Evolutionary conservation across 1,140 invertebrate genomes (phyloP), one percentile per base, ranked within the genome.

Genomic region (Hylaeus anthracinus): DNA sequence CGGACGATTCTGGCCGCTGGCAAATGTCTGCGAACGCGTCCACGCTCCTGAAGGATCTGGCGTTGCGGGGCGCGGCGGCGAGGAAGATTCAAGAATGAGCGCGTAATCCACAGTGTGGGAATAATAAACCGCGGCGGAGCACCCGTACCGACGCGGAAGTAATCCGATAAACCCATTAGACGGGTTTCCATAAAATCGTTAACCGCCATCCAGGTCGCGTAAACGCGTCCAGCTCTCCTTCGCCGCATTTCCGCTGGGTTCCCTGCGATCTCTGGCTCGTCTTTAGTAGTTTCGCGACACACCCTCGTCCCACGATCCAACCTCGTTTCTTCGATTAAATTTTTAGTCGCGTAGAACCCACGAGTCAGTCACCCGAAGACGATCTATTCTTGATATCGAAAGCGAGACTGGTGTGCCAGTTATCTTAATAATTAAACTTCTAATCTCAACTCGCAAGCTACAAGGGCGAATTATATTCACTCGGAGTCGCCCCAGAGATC

Each of bases 131-230:
- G 73, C 69, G 73, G 64, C 60, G 15, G 72, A 86, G 73, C 79
- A 86, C 72, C 83, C 70, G 81, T 65, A 79, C 81, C 84, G 81
- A 85, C 84, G 84, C 70, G 84, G 65, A 78, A 86, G 78, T 87
- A 87, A 87, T 87, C 86, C 78, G 86, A 87, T 87, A 87, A 87
- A 84, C 86, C 85, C 73, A 86, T 87, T 81, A 86, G 85, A 84
- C 81, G 84, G 51, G 86, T 73, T 81, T 83, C 85, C 85, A 86
- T 86, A 87, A 87, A 87, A 87, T 87, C 86, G 85, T 87, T 87
- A 87, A 87, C 83, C 85, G 78, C 71, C 80, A 60, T 67, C 63
- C 63, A 55, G 81, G 41, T 76, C 72, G 58, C 56, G 37, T 72
- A 78, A 74, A 86, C 81, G 85, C 43, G 51, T 61, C 37, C 70